These are phyloP conservation scores for Lobophora halterata DNA, from an alignment of 2,888 invertebrate species.

Conservation along the genomic window DNA sequence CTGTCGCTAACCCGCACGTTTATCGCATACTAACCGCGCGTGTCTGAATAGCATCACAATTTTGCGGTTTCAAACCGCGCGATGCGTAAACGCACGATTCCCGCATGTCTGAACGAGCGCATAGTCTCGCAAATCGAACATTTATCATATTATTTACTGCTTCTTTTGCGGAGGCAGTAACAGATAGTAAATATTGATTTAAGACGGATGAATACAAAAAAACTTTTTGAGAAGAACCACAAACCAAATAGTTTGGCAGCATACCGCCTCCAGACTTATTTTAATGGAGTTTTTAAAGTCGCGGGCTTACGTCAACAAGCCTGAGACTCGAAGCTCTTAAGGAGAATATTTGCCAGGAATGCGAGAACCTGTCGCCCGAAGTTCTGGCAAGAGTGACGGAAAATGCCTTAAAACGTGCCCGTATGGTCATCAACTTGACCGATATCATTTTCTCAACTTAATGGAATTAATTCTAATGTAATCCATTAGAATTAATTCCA, in stretches of 20 bases:
- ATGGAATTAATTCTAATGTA: not conserved
- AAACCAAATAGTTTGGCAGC: too few species aligned
- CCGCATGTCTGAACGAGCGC: constrained; percentile 21
- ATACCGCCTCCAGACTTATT: too few species aligned
- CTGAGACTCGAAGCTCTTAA: too few species aligned
- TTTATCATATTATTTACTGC: too few species aligned
- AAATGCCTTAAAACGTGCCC: too few species aligned
- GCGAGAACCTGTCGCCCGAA: not conserved
- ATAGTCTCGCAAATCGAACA: too few species aligned
- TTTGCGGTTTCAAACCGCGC: constrained; percentile 28
- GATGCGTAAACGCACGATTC: constrained; percentile 19
- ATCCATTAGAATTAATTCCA: too few species aligned
- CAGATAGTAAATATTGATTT: too few species aligned
- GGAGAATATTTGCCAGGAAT: not conserved
- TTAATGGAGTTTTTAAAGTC: too few species aligned
- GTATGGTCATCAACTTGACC: not conserved
- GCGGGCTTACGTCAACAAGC: constrained; percentile 1
- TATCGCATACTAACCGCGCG: constrained; percentile 32
- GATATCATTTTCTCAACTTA: not conserved
- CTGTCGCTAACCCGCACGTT: constrained; percentile 29
- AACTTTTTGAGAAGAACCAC: too few species aligned
- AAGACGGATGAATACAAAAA: too few species aligned
- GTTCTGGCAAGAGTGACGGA: not conserved
- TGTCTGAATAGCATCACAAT: constrained; percentile 27
- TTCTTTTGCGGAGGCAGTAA: too few species aligned